Base-by-base conservation (phyloP, 2,888 invertebrate species). In the Hedychridium roseum region DNA sequence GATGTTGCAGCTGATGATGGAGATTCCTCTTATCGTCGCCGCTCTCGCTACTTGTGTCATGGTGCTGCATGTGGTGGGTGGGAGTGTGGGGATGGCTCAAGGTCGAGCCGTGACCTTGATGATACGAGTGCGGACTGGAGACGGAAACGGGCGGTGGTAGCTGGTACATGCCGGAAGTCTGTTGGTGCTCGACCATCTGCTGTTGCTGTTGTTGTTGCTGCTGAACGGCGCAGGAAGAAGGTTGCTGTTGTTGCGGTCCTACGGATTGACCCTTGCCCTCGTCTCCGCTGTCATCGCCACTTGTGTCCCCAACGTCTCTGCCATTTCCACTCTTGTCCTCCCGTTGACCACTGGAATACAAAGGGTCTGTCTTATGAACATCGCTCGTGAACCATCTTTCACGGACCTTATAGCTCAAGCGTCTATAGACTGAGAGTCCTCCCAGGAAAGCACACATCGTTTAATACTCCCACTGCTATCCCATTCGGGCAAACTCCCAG, bases 261-360 rank as follows among this genome's bases (percentile, higher is more conserved):
- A 68, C 61, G 2, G 68, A 65, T 16, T 70, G 70, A 26, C 74
- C 66, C 48, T 76, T 76, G 11, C 68, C 65, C 30, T 79, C 78
- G 49, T 78, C 78, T 11, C 78, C 78, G 50, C 77, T 77, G 38
- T 79, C n/a, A n/a, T n/a, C 78, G 64, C 78, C 75, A 50, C 78
- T 77, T 28, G 78, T 71, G 30, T 79, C 78, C 0, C 71, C 74
- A 4, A 75, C 43, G 9, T 70, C 73, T 1, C 69, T 67, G 16
- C 68, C 69, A 47, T 74, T 76, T 32, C n/a, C n/a, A n/a, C 68
- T 62, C 50, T 78, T 78, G 38, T 76, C 78, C 45, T 78, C 76
- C 35, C 77, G 70, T 30, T 77, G 78, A 7, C 74, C 75, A 40
- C 78, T 79, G 68, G 0, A 66, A 69, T 41, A 37, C 48, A 38